Conservation (phyloP, 1,140 invertebrate species). For the Penaeus chinensis region DNA sequence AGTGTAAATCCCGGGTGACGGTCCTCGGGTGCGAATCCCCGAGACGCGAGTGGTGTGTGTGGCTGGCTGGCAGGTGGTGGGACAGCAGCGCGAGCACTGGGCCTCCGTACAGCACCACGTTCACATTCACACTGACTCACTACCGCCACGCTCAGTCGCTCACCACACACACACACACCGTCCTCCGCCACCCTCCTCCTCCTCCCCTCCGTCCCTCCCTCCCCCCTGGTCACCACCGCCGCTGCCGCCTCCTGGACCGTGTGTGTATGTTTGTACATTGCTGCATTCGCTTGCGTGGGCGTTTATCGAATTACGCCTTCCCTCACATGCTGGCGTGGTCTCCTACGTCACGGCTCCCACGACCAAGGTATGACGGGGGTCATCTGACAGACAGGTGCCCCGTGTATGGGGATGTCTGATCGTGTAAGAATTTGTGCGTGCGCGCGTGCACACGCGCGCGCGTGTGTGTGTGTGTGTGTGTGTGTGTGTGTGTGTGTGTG, state of each 20-base stretch:
- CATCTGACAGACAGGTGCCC: no score
- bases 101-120: constrained; percentile 41
- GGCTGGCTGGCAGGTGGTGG: constrained; percentile 22
- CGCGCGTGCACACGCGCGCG: no score
- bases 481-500: no score
- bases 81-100: neutral
- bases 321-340: no score
- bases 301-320: no score
- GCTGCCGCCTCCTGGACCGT: constrained; percentile 24
- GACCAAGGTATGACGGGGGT: no score
- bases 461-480: no score
- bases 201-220: no score
- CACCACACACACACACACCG: constrained; percentile 29
- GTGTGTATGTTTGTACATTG: constrained; percentile 28
- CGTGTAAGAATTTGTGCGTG: no score
- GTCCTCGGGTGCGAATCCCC: neutral
- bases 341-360: no score
- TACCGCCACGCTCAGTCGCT: constrained; percentile 33
- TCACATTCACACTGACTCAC: constrained; percentile 55
- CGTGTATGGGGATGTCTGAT: no score
- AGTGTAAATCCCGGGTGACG: no score
- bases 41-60: neutral
- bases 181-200: constrained; percentile 22
- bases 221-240: constrained; percentile 4
- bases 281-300: constrained; percentile 23